A percentile compares a stretch with the other conserved stretches of the same genome.
Evolutionary conservation across 2,113 vertebrate genomes (phyloP).

Genomic region (Garra rufa): DNA sequence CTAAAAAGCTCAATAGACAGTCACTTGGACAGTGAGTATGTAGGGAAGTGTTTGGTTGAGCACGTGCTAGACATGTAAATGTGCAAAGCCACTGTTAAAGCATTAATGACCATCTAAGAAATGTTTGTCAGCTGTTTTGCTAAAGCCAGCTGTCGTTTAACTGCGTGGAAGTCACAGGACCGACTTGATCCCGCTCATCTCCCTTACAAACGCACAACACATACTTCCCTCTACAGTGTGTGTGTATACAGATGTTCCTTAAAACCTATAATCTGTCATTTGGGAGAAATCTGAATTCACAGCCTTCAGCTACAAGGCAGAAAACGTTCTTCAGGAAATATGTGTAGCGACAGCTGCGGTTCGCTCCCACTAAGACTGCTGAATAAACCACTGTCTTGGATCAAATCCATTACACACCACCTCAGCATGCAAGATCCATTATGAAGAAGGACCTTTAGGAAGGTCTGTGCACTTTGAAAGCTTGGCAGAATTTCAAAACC

Average conservation of each 20-base stretch:
- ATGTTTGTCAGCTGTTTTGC: constrained; percentile 59
- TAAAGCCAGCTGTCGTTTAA: constrained; percentile 50
- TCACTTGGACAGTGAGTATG: neutral
- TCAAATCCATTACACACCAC: constrained; percentile 77
- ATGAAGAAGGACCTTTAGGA: constrained; percentile 40
- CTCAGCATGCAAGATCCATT: constrained; percentile 47
- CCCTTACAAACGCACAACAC: constrained; percentile 44
- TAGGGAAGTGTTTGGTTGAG: neutral
- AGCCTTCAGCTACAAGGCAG: constrained; percentile 66
- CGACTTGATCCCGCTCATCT: constrained; percentile 47
- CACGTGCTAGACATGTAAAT: neutral
- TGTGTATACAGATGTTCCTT: constrained; percentile 44
- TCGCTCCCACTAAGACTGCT: constrained; percentile 64
- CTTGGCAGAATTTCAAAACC: constrained; percentile 2
- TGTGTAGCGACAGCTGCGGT: constrained; percentile 78
- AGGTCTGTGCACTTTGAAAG: constrained; percentile 54
- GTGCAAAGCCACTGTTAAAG: constrained; percentile 26
- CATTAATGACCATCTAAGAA: constrained; percentile 17
- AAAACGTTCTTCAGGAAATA: constrained; percentile 77
- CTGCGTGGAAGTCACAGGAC: constrained; percentile 44
- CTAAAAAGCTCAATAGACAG: neutral
- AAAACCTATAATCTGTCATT: constrained; percentile 71
- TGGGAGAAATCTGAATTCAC: constrained; percentile 69
- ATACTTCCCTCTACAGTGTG: neutral
- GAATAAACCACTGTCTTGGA: constrained; percentile 70